Evolutionary conservation across 2,797 vertebrate species (phyloP).

Genomic region (Nannoperca obscura): DNA sequence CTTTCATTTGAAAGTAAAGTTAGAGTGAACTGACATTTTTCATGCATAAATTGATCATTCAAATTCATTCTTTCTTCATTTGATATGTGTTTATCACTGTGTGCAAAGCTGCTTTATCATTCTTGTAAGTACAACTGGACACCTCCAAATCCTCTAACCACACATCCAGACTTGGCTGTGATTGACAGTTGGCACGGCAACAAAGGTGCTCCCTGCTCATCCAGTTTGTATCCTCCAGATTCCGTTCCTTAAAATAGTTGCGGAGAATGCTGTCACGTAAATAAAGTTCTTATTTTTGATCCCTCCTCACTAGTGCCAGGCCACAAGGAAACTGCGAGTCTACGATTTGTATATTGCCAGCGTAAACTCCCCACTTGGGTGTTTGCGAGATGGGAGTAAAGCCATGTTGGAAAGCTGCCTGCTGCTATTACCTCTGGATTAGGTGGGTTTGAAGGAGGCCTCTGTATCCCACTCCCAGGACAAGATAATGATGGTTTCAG

Average conservation of each 20-base stretch:
- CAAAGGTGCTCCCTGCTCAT: constrained; percentile 37
- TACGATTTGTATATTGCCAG: constrained; percentile 51
- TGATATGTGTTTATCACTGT: constrained; percentile 12
- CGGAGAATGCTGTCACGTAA: constrained; percentile 37
- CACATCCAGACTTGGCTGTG: constrained; percentile 7
- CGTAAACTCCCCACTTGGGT: constrained; percentile 55
- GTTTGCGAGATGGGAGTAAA: constrained; percentile 52
- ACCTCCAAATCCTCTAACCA: neutral
- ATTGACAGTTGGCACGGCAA: constrained; percentile 51
- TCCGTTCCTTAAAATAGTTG: constrained; percentile 23
- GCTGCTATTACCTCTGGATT: constrained; percentile 66
- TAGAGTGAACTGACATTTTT: constrained; percentile 21
- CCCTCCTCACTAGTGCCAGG: constrained; percentile 9
- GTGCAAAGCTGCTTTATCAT: constrained; percentile 11
- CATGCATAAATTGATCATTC: constrained; percentile 16
- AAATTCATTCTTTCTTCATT: neutral
- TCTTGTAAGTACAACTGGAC: constrained; percentile 27
- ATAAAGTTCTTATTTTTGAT: constrained; percentile 52
- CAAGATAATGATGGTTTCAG: constrained; percentile 73
- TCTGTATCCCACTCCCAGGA: constrained; percentile 45
- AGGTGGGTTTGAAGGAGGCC: constrained; percentile 55
- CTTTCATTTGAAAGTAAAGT: constrained; percentile 11
- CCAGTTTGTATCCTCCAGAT: constrained; percentile 11
- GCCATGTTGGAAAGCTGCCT: constrained; percentile 58
- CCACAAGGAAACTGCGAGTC: constrained; percentile 34